These are phyloP conservation scores for Stenodera caucasica DNA, from an alignment of 2,888 invertebrate species.

Conservation along the genomic window DNA sequence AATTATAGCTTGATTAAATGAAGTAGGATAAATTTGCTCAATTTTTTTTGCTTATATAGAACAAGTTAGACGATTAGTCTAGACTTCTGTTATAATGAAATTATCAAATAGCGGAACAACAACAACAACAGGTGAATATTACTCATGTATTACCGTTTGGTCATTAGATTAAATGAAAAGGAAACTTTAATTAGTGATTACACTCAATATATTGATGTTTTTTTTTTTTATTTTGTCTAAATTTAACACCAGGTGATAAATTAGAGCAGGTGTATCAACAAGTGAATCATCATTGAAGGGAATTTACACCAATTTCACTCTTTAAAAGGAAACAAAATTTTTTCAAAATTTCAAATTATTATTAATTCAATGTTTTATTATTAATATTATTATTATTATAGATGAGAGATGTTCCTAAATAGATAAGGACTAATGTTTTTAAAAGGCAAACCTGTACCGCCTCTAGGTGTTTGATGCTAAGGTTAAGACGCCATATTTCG, in stretches of 20 bases:
- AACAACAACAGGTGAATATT: slow-evolving; percentile 9
- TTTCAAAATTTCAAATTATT: no score
- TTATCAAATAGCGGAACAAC: slow-evolving; percentile 35
- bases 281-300: slow-evolving; percentile 8
- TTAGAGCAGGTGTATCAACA: slow-evolving; percentile 12
- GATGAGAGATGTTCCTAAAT: background rate
- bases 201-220: no score
- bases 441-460: slow-evolving; percentile 23
- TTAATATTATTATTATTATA: slow-evolving; percentile 1
- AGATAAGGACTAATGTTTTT: slow-evolving; percentile 6
- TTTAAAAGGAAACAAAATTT: no score
- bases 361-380: background rate
- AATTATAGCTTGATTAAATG: background rate
- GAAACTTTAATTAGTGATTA: background rate
- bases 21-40: background rate
- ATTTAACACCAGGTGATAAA: slow-evolving; percentile 17
- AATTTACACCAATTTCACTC: background rate
- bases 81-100: background rate
- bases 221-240: no score
- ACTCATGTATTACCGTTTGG: background rate
- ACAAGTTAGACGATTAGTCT: slow-evolving; percentile 11
- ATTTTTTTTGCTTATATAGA: background rate
- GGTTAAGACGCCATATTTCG: slow-evolving; percentile 13
- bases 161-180: background rate
- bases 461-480: slow-evolving; percentile 16